Base-by-base conservation (phyloP, 1,140 invertebrate genomes). In the Micrasema minimum region DNA sequence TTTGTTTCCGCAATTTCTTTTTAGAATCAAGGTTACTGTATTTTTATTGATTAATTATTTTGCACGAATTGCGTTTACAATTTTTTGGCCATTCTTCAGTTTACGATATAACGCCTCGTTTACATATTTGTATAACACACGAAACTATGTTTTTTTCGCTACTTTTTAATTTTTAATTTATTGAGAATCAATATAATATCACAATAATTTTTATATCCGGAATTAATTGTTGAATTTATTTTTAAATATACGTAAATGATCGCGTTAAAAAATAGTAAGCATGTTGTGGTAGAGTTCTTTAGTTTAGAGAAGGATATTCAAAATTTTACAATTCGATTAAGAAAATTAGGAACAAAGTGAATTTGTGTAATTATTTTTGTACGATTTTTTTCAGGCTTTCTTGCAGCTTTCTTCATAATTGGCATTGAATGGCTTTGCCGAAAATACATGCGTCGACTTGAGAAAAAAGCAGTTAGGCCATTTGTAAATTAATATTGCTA, bases 401-500 rank as follows among this genome's bases (percentile, higher is more conserved):
- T 85, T 53, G 75, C 85, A n/a, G 84, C 87, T 1, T 75, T 83
- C 1, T 70, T 85, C 12, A 78, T 88, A 6, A 80, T 90, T 9
- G 62, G 85, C 2, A 77, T 81, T 2, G 90, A 91, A 76, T 87
- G 84, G 74, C 77, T 85, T 18, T 88, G 84, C 71, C 79, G 84
- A 35, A 80, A 80, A 46, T 81, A 84, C 5, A 82, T 83, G 74
- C 72, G 76, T n/a, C 78, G 78, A 9, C 85, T 80, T 18, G 84
- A 88, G 31, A 80, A 82, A 23, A 83, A 81, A 70, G 80, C 88
- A 3, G 86, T 91, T 22, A 86, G 87, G 73, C 90, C 89, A 12
- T 90, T 89, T 75, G 79, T 86, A 10, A 81, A 85, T 74, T 84
- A 77, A 80, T 14, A 2, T 6, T 6, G n/a, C 1, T 45, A 14